Evolutionary conservation across 2,888 invertebrate species (phyloP), one percentile per base, ranked within the genome.

Genomic region (Miltochrista miniata): DNA sequence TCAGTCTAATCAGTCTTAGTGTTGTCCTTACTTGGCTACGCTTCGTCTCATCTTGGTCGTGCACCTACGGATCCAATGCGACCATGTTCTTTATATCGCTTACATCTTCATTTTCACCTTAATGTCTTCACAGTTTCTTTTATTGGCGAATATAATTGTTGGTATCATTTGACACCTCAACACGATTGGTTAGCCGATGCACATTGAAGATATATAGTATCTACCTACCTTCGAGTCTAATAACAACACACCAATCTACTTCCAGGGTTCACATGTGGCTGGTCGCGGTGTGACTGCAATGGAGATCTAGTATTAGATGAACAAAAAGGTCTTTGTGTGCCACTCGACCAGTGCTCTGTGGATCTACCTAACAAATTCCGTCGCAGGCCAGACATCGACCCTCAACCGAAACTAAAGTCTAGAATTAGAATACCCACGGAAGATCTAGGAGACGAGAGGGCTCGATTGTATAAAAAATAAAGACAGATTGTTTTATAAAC

Each of bases 281-380:
- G 88, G 88, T 87, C 87, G 1, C 72, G 88, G 0, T 88, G 89
- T 48, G 88, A 88, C 45, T 88, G 88, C 62, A 81, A 83, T 46
- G 78, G 74, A 0, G 64, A 79, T 1, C 12, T 72, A 11, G 34
- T 85, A 0, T 53, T 83, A 5, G 75, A 84, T 14, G 85, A 85
- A 34, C 38, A 55, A 0, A 57, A 53, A 0, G 58, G 61, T 1
- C 14, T 45, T 1, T 87, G 88, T 46, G 65, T 84, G 0, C 30
- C 58, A 0, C 0, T 12, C 0, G 7, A 42, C 0, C 44, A 61
- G 0, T 86, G 83, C 15, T 50, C 68, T 3, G 5, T n/a, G 3
- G 8, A 12, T 2, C 0, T 46, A 3, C n/a, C 45, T 9, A 36
- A 36, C 7, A 46, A 7, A n/a, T 10, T 2, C 5, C 48, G 44